phyloP scores from a whole-genome alignment of 1,140 invertebrate species.

The Heliothis subflexa region DNA sequence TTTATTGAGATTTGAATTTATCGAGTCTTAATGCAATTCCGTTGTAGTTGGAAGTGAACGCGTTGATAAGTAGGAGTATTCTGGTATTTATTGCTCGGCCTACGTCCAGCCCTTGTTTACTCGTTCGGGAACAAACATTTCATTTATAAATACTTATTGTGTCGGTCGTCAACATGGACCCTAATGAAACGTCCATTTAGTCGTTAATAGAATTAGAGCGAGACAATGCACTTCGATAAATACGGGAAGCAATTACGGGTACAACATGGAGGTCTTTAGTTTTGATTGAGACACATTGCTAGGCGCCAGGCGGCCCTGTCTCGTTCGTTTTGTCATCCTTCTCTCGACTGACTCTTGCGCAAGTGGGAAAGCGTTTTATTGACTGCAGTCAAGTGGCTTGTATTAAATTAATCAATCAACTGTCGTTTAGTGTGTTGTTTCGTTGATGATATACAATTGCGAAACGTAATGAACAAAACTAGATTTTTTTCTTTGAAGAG shows the following conservation, averaged over 20 bases:
- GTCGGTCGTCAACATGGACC: constrained; percentile 36
- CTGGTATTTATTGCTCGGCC: constrained; percentile 10
- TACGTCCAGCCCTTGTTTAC: constrained; percentile 24
- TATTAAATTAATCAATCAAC: constrained; percentile 32
- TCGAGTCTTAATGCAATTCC: constrained; percentile 26
- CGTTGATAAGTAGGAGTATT: constrained; percentile 6
- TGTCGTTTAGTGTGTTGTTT: constrained; percentile 20
- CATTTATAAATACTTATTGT: constrained; percentile 43
- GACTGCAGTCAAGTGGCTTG: constrained; percentile 12
- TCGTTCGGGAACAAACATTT: constrained; percentile 28
- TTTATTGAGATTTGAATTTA: constrained; percentile 7
- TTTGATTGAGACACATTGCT: constrained; percentile 56
- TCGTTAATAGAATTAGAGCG: constrained; percentile 62
- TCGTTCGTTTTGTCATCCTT: constrained; percentile 33
- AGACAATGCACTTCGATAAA: constrained; percentile 60
- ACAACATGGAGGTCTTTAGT: constrained; percentile 52
- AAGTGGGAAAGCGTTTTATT: constrained; percentile 4
- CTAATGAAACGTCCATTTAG: constrained; percentile 51
- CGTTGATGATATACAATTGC: background rate
- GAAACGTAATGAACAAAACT: constrained; percentile 9
- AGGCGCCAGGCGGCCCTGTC: constrained; percentile 42
- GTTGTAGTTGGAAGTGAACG: constrained; percentile 23
- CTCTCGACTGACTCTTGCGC: constrained; percentile 27
- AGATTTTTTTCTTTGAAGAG: constrained; percentile 33
- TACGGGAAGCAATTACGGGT: constrained; percentile 59